Evolutionary conservation across 2,888 invertebrate species (phyloP).

Genomic region (Lycaena phlaeas): DNA sequence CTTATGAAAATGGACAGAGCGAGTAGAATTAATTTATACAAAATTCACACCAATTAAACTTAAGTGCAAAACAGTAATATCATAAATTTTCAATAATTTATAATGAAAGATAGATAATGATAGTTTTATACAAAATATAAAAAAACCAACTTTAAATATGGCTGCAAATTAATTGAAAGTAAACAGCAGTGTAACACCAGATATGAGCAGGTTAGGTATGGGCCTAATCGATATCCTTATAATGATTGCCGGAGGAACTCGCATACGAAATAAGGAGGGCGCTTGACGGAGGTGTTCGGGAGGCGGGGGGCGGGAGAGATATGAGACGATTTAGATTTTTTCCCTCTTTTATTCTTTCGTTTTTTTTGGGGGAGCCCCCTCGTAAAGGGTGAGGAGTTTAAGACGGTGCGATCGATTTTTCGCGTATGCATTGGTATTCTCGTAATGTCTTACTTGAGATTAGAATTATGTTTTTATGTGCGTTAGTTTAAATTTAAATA

Average conservation of each 20-base stretch:
- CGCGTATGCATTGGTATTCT: constrained; percentile 72
- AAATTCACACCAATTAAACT: no score
- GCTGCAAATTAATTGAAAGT: constrained; percentile 27
- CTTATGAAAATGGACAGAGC: no score
- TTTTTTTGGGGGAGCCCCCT: constrained; percentile 71
- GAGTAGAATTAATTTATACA: no score
- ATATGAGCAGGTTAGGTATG: constrained; percentile 68
- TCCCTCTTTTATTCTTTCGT: constrained; percentile 72
- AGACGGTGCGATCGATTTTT: constrained; percentile 72
- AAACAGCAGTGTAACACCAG: constrained; percentile 56
- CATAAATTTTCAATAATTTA: no score
- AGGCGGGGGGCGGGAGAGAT: constrained; percentile 43
- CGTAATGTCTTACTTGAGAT: constrained; percentile 71
- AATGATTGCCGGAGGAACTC: constrained; percentile 73
- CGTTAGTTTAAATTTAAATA: not conserved
- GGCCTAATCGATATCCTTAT: constrained; percentile 73
- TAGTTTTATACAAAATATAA: no score
- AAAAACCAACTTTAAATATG: no score
- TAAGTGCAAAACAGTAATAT: no score
- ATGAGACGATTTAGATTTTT: constrained; percentile 75
- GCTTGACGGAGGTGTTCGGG: constrained; percentile 68
- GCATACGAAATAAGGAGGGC: constrained; percentile 75
- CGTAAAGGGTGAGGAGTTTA: constrained; percentile 73
- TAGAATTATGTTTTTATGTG: constrained; percentile 61
- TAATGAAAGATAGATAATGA: no score